Base-by-base conservation (phyloP, 2,888 invertebrate genomes). In the Therioaphis trifolii region DNA sequence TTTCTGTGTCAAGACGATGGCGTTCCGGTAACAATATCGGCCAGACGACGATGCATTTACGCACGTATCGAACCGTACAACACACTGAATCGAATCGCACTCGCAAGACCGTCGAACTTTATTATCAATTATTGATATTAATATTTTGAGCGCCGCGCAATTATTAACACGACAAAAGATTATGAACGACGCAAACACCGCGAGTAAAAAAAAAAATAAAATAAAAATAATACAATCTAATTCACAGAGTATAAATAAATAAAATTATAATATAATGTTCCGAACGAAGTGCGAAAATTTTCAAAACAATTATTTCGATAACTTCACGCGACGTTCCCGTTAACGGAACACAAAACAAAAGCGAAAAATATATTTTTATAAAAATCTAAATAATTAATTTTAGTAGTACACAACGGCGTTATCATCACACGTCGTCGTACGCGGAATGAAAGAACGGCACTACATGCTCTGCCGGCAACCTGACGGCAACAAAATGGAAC, bases 391-490 rank as follows among this genome's bases (percentile, higher is more conserved):
- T 35, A 35, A 5, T 35, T 35, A 35, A n/a, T n/a, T n/a, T n/a
- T n/a, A n/a, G n/a, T n/a, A n/a, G n/a, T n/a, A n/a, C n/a, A n/a
- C n/a, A n/a, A n/a, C n/a, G n/a, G n/a, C 0, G 63, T 66, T 2
- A 9, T 63, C 61, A 61, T 18, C 29, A 46, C 52, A 27, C 74
- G 82, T 74, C 63, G 82, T 43, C 29, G 66, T 52, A 24, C 63
- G 40, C 61, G 61, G 46, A 49, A 52, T 24, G 52, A 46, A 4
- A 21, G 55, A 79, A 71, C 79, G 35, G 49, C 71, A 80, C 80
- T 49, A 80, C 80, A 72, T 61, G 80, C 80, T 72, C 80, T 21
- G 35, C 80, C 80, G 80, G 80, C 80, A 80, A 80, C 80, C 72
- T 72, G 80, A 72, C 80, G 80, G 80, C 80, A 63, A 80, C 80